Evolutionary conservation across 2,797 vertebrate genomes (phyloP).

Genomic region (Phaenicophaeus curvirostris): DNA sequence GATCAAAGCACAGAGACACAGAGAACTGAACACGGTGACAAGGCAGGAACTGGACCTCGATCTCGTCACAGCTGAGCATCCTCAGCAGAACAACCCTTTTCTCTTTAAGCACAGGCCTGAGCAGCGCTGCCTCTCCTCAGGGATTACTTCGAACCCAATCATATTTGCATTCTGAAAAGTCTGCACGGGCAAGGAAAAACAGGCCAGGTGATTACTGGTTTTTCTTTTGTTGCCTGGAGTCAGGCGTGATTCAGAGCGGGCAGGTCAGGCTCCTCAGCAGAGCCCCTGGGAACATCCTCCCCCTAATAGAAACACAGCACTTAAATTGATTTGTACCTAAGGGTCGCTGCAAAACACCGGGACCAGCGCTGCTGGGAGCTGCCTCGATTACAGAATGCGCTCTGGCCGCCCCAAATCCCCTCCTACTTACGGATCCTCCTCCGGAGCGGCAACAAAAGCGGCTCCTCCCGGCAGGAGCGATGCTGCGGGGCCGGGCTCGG

Average conservation of each 20-base stretch:
- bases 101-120: neutral
- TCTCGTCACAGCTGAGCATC: neutral
- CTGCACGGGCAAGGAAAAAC: neutral
- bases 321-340: neutral
- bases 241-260: neutral
- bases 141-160: neutral
- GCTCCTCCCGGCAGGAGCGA: neutral
- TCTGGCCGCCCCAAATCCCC: neutral
- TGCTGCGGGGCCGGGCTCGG: neutral
- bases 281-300: constrained; percentile 10
- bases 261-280: neutral
- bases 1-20: neutral
- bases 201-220: constrained; percentile 6
- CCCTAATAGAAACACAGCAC: neutral
- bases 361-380: neutral
- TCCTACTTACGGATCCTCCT: constrained; percentile 9
- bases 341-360: neutral
- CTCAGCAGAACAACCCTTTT: neutral
- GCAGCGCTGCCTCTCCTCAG: neutral
- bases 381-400: neutral
- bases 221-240: constrained; percentile 42
- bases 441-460: neutral
- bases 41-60: neutral
- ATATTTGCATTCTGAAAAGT: neutral
- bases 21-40: neutral